phyloP scores from a whole-genome alignment of 2,888 invertebrate species.

The Ichneumon xanthorius region DNA sequence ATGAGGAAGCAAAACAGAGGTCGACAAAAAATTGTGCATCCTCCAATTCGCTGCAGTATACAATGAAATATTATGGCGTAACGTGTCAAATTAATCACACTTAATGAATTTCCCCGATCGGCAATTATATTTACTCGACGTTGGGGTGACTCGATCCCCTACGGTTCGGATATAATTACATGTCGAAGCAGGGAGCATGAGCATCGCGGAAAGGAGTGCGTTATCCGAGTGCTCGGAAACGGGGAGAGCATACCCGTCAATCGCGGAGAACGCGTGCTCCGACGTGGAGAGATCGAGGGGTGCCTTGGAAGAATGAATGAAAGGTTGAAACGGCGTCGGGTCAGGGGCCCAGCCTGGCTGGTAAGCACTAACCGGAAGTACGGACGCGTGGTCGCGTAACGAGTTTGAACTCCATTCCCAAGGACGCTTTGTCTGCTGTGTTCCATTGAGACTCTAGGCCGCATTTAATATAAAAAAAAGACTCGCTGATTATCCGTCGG shows the following conservation, averaged over 20 bases:
- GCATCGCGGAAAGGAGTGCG: not conserved
- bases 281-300: slow-evolving; percentile 39
- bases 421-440: slow-evolving; percentile 62
- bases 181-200: not conserved
- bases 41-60: not conserved
- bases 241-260: not conserved
- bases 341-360: slow-evolving; percentile 55
- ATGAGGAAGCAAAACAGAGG: no score
- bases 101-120: not conserved
- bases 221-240: slow-evolving; percentile 9
- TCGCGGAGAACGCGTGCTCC: slow-evolving; percentile 42
- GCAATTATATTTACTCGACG: not conserved
- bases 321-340: slow-evolving; percentile 60
- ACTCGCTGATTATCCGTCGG: not conserved
- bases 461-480: not conserved
- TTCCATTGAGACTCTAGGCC: slow-evolving; percentile 22
- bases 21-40: not conserved
- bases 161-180: slow-evolving; percentile 8
- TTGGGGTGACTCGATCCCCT: not conserved
- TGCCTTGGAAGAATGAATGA: slow-evolving; percentile 63
- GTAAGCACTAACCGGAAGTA: slow-evolving; percentile 72
- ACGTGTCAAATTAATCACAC: not conserved
- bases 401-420: slow-evolving; percentile 76
- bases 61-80: not conserved
- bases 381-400: slow-evolving; percentile 76